These are phyloP conservation scores for Mycteria americana DNA, from an alignment of 2,797 vertebrate species.

Conservation along the genomic window DNA sequence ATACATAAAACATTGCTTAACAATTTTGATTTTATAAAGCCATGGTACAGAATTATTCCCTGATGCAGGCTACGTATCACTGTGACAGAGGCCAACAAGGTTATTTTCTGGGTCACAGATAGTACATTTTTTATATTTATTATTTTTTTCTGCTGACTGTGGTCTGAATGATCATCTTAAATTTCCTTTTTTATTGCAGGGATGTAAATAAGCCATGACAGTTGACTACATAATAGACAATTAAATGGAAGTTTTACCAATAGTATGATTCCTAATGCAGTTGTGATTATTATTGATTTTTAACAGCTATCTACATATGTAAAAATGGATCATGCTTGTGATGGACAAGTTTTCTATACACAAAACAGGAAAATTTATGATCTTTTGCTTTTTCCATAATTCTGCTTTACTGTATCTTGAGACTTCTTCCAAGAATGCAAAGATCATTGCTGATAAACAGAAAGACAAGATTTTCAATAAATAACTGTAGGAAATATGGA, in stretches of 20 bases:
- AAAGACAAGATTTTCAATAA: not conserved
- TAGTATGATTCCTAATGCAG: not conserved
- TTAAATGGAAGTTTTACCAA: not conserved
- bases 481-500: not conserved
- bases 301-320: not conserved
- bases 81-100: not conserved
- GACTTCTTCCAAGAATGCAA: not conserved
- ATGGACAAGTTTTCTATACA: not conserved
- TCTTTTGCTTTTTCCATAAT: not conserved
- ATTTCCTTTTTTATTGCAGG: not conserved
- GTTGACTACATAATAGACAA: not conserved
- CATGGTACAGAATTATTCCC: not conserved
- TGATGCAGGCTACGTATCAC: not conserved
- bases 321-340: not conserved
- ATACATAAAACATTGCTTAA: not conserved
- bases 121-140: not conserved
- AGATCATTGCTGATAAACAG: not conserved
- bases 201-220: not conserved
- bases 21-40: not conserved
- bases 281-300: not conserved
- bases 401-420: not conserved
- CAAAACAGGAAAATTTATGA: not conserved
- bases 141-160: not conserved
- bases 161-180: not conserved
- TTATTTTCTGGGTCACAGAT: conserved; percentile 14